Evolutionary conservation across 2,888 invertebrate species (phyloP), one percentile per base, ranked within the genome.

Genomic region (Drosophila pseudotakahashii): DNA sequence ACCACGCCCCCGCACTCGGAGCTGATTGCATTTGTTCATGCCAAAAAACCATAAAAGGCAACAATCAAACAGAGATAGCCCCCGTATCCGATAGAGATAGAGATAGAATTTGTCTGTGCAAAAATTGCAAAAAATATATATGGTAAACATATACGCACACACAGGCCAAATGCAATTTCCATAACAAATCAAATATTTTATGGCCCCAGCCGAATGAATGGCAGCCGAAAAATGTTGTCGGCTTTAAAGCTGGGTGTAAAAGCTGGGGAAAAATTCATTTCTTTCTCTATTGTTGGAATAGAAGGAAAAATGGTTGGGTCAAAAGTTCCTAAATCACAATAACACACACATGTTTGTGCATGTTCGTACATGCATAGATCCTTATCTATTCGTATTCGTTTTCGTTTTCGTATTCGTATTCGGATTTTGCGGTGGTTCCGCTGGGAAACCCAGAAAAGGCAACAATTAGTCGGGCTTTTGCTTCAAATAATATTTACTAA

Each of bases 151-250:
- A 41, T 16, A 26, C 16, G n/a, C 10, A 42, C 26, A 41, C 37
- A 69, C 41, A 57, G 51, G 67, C 48, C 75, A 73, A 84, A 84
- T 84, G 85, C 81, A 78, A 81, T 81, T 87, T 87, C 79, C 85
- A 84, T 78, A 74, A 72, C 81, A 81, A 87, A 87, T 84, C 79
- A 87, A 81, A 84, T 84, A 87, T 87, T 87, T 81, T 87, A 87
- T 81, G 84, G 71, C 60, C 69, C 68, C 70, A 78, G 66, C 59
- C 26, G 26, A 26, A 26, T 26, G 64, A 45, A 44, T 48, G 41
- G 53, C 58, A 60, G 30, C 55, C 45, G 47, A 42, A 66, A 74
- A 64, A 58, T 55, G 42, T 26, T 48, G 26, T 30, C 14, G 48
- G 37, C 48, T 68, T 67, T 67, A 60, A 61, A 72, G 23, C 11